A percentile compares a stretch with the other conserved stretches of the same genome.
Evolutionary conservation across 2,888 invertebrate genomes (phyloP).

Genomic region (Hemicrepidius hirtus): DNA sequence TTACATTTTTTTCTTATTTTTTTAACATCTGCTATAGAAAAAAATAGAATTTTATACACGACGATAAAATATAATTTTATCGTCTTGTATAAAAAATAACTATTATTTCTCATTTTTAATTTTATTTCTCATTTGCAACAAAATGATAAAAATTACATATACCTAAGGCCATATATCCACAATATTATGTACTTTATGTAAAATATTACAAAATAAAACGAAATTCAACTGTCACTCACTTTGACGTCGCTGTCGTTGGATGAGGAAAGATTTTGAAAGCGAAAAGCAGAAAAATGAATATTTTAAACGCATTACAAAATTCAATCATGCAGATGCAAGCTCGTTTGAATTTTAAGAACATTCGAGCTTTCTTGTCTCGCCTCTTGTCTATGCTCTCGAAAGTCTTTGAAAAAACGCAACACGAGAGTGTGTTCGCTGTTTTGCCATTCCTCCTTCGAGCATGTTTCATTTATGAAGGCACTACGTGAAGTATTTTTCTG

Average conservation of each 20-base stretch:
- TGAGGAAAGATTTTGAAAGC: slow-evolving; percentile 2
- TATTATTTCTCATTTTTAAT: no score
- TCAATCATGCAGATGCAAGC: slow-evolving; percentile 25
- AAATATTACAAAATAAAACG: background rate
- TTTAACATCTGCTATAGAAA: no score
- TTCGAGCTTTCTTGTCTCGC: slow-evolving; percentile 27
- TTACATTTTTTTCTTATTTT: no score
- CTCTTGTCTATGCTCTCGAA: slow-evolving; percentile 19
- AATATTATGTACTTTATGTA: background rate
- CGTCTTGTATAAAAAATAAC: no score
- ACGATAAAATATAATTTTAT: no score
- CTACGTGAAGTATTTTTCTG: slow-evolving; percentile 24
- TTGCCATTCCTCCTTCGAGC: slow-evolving; percentile 19
- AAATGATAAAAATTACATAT: no score
- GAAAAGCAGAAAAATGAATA: slow-evolving; percentile 24
- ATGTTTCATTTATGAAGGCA: slow-evolving; percentile 29
- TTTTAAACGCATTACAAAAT: slow-evolving; percentile 17
- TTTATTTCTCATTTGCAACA: no score
- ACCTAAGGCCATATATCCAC: background rate
- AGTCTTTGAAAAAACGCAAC: slow-evolving; percentile 8
- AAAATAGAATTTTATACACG: no score
- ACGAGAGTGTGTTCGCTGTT: slow-evolving; percentile 15
- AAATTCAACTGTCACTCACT: background rate
- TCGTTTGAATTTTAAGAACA: slow-evolving; percentile 22
- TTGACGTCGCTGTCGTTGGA: slow-evolving; percentile 8